These are phyloP conservation scores for Phengaris arion DNA, from an alignment of 2,888 invertebrate genomes.

Conservation along the genomic window DNA sequence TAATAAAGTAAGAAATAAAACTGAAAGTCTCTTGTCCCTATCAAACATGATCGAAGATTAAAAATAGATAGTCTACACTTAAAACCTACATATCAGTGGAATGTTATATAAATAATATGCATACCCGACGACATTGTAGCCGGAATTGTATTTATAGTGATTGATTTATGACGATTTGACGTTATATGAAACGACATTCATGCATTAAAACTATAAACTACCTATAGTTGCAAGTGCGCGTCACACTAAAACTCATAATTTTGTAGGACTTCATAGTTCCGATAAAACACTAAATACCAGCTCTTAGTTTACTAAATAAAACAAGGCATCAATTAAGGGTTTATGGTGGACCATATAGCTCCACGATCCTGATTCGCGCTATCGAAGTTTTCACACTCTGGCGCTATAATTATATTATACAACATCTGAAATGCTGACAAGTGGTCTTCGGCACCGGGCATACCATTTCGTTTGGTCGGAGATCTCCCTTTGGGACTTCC, in stretches of 20 bases:
- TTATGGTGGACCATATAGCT: too few species aligned
- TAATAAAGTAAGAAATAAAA: constrained; percentile 16
- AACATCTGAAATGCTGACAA: too few species aligned
- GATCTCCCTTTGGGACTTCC: too few species aligned
- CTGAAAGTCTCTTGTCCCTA: constrained; percentile 18
- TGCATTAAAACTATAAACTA: not conserved
- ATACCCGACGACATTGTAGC: constrained; percentile 57
- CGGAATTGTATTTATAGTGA: constrained; percentile 48
- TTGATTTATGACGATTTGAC: constrained; percentile 21
- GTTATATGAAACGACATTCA: not conserved
- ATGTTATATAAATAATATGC: constrained; percentile 51
- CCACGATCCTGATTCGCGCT: too few species aligned
- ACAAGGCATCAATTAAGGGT: too few species aligned
- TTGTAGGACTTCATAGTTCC: too few species aligned
- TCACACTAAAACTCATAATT: not conserved
- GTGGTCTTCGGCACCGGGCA: too few species aligned
- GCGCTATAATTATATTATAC: too few species aligned
- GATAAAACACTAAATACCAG: too few species aligned
- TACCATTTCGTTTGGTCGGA: too few species aligned
- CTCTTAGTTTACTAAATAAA: too few species aligned
- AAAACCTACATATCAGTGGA: not conserved
- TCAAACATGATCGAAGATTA: constrained; percentile 34
- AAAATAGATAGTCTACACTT: constrained; percentile 45
- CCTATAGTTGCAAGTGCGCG: not conserved
- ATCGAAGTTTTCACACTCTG: too few species aligned